Base-by-base conservation (phyloP, 2,113 vertebrate genomes). In the Daboia siamensis region DNA sequence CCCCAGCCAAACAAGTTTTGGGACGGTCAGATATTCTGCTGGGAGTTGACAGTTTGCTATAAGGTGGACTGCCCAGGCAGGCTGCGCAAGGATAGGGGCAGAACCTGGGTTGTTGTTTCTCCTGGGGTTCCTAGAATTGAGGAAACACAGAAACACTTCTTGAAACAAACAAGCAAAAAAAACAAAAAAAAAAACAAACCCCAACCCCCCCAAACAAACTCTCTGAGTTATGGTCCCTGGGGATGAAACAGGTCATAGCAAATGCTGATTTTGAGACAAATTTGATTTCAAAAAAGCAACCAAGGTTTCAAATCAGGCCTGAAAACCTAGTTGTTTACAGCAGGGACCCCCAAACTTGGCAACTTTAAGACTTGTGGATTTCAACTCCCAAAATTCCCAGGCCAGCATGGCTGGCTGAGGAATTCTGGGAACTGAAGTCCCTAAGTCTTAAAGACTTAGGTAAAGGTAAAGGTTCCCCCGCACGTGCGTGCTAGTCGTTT, bases 1-100 rank as follows among this genome's bases (percentile, higher is more conserved):
- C 74, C 88, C 88, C 88, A 26, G 54, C 29, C 23, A 17, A 92
- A 86, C 69, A 20, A 85, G 91, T 90, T 92, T 85, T 57, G 89
- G 44, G 59, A n/a, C 61, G 55, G 54, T 61, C 74, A 92, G 69
- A 59, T 51, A 85, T 17, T 21, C 11, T 3, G 69, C 13, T 44
- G 56, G 88, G 92, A 86, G 74, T 80, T 29, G 24, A 11, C 4
- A 59, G 54, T 57, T 92, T 48, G 24, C 39, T 17, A 54, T n/a
- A 88, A 52, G 64, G 57, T 87, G 4, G n/a, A 5, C 11, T 51
- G 17, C 24, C 23, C 23, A 11, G 54, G 26, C 91, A 56, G 91
- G 86, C 55, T 48, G 26, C 12, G 5, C 1, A 7, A 69, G 8
- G 44, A 59, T 3, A 33, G 5, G 33, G 86, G 23, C 1, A 80